Conservation (phyloP, 2,797 vertebrate genomes). For the Lagorchestes hirsutus region DNA sequence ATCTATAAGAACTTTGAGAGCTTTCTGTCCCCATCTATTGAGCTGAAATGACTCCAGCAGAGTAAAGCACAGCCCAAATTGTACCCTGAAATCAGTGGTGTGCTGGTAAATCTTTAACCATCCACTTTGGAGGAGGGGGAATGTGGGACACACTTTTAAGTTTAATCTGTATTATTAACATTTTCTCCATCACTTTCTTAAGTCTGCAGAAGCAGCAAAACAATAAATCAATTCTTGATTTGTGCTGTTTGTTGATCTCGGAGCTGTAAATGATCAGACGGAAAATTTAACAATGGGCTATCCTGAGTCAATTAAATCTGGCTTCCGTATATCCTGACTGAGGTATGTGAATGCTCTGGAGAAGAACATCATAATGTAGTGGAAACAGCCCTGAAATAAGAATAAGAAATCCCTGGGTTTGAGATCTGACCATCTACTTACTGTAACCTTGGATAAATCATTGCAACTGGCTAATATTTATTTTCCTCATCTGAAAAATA, state of each 20-base stretch:
- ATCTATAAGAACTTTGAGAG: background rate
- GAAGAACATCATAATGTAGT: background rate
- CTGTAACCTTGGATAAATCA: background rate
- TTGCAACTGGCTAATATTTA: background rate
- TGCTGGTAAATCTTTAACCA: background rate
- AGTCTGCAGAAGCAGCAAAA: background rate
- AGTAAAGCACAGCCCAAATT: background rate
- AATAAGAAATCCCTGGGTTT: background rate
- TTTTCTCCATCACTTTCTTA: background rate
- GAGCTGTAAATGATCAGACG: background rate
- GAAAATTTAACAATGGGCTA: background rate
- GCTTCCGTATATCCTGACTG: background rate
- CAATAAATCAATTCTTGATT: background rate
- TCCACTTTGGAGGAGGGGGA: background rate
- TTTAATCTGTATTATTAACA: background rate
- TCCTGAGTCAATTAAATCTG: background rate
- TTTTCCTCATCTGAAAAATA: background rate
- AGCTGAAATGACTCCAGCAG: background rate
- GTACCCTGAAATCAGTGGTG: background rate
- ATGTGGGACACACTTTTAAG: background rate
- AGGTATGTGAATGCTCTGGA: background rate
- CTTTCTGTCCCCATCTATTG: background rate
- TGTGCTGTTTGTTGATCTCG: background rate
- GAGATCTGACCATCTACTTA: background rate
- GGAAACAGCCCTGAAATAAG: background rate